phyloP scores from a whole-genome alignment of 2,888 invertebrate genomes.

The Diadegma fenestrale region DNA sequence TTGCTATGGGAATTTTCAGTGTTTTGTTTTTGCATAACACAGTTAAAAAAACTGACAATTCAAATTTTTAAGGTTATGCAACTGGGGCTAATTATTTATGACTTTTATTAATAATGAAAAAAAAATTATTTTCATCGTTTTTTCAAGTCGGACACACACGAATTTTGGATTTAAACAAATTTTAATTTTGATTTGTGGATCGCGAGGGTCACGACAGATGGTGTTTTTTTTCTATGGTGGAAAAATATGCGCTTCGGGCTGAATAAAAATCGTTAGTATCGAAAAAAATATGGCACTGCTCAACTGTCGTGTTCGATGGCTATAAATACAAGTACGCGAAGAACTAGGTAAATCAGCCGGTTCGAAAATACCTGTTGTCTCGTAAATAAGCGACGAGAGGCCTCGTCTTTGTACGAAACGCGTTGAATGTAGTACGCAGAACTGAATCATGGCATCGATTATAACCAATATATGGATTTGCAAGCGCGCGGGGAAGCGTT shows the following conservation, averaged over 20 bases:
- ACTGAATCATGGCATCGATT: constrained; percentile 64
- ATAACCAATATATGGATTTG: constrained; percentile 62
- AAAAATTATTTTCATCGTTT: not conserved
- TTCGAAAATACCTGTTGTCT: constrained; percentile 61
- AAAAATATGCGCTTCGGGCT: too few species aligned
- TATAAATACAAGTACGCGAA: not conserved
- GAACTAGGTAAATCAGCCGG: constrained; percentile 29
- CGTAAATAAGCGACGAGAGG: constrained; percentile 25
- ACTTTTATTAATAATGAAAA: not conserved
- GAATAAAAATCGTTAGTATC: not conserved
- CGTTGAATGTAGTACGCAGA: constrained; percentile 50
- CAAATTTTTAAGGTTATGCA: not conserved
- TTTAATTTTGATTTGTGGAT: not conserved
- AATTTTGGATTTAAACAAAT: not conserved
- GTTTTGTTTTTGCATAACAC: too few species aligned
- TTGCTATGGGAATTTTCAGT: too few species aligned
- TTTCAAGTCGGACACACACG: not conserved
- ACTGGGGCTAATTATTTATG: not conserved
- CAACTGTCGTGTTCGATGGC: not conserved
- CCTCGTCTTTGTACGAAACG: constrained; percentile 33
- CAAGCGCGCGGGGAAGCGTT: constrained; percentile 37
- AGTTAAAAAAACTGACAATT: not conserved
- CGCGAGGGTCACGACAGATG: not conserved
- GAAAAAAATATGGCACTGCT: constrained; percentile 7
- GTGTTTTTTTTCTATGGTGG: not conserved